phyloP scores from a whole-genome alignment of 2,113 vertebrate species.

The Hypomesus transpacificus region DNA sequence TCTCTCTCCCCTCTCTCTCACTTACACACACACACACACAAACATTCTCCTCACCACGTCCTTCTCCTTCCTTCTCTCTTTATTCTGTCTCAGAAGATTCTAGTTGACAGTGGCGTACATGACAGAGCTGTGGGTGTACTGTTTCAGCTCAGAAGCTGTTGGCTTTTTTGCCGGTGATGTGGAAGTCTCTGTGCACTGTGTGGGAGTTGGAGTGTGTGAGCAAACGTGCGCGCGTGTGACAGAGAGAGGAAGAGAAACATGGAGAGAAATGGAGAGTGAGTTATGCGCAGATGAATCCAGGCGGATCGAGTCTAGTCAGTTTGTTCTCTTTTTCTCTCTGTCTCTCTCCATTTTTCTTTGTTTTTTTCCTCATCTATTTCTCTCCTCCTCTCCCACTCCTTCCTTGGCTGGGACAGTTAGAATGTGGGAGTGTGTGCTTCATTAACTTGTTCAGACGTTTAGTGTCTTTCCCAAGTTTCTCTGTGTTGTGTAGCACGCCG shows the following conservation, averaged over 20 bases:
- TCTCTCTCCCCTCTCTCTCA: not conserved
- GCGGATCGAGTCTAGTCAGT: not conserved
- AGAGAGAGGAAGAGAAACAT: conserved; percentile 26
- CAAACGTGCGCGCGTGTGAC: not conserved
- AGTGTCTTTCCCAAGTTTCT: not conserved
- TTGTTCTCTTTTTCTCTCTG: conserved; percentile 15
- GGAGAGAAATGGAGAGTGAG: conserved; percentile 33
- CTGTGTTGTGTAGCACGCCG: not conserved
- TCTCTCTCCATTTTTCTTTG: not conserved
- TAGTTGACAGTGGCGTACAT: not conserved
- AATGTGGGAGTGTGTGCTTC: conserved; percentile 27
- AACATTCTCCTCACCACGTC: not conserved
- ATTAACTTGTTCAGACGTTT: conserved; percentile 48
- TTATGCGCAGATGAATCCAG: conserved; percentile 60
- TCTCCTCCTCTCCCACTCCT: conserved; percentile 33
- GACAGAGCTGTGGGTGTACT: not conserved
- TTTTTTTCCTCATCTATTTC: conserved; percentile 25
- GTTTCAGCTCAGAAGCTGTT: not conserved
- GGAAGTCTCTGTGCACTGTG: not conserved
- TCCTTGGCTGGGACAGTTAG: conserved; percentile 47
- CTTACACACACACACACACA: not conserved
- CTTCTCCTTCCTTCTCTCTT: not conserved
- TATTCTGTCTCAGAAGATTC: not conserved
- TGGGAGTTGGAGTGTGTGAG: not conserved
- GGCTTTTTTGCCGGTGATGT: not conserved